Evolutionary conservation across 2,797 vertebrate genomes (phyloP).

Genomic region (Neosilurus mollespiculum): DNA sequence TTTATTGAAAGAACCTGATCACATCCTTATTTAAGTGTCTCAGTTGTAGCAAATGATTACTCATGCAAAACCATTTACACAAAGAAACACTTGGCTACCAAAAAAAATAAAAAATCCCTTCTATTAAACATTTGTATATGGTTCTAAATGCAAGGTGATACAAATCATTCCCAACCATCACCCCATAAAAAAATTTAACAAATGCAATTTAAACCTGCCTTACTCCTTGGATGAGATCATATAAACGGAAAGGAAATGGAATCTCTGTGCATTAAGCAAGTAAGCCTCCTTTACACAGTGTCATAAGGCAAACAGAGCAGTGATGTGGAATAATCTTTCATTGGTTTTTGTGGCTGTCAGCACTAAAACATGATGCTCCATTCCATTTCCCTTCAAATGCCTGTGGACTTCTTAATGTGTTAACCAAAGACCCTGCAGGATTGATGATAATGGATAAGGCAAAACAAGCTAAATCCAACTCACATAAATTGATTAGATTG

Average conservation of each 20-base stretch:
- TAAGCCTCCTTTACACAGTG: constrained; percentile 67
- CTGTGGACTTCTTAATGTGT: constrained; percentile 76
- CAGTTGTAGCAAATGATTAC: neutral
- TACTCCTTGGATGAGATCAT: constrained; percentile 33
- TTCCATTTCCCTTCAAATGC: constrained; percentile 73
- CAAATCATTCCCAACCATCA: neutral
- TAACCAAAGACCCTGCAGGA: constrained; percentile 72
- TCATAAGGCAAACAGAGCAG: constrained; percentile 70
- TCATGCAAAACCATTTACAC: neutral
- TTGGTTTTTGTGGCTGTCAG: constrained; percentile 78
- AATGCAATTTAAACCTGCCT: constrained; percentile 25
- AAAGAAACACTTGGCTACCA: neutral
- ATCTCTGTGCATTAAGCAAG: constrained; percentile 66
- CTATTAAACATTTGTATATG: neutral
- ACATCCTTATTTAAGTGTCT: neutral
- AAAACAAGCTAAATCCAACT: constrained; percentile 73
- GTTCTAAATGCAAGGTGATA: neutral
- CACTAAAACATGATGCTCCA: constrained; percentile 78
- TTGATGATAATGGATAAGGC: constrained; percentile 77
- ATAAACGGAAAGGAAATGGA: constrained; percentile 52
- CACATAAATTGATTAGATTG: constrained; percentile 79
- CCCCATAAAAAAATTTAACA: neutral
- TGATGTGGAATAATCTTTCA: constrained; percentile 71
- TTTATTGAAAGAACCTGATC: neutral
- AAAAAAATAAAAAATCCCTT: neutral